A percentile compares a stretch with the other conserved stretches of the same genome.
These are phyloP conservation scores for Eupithecia vulgata DNA, from an alignment of 2,888 invertebrate genomes.

Conservation along the genomic window DNA sequence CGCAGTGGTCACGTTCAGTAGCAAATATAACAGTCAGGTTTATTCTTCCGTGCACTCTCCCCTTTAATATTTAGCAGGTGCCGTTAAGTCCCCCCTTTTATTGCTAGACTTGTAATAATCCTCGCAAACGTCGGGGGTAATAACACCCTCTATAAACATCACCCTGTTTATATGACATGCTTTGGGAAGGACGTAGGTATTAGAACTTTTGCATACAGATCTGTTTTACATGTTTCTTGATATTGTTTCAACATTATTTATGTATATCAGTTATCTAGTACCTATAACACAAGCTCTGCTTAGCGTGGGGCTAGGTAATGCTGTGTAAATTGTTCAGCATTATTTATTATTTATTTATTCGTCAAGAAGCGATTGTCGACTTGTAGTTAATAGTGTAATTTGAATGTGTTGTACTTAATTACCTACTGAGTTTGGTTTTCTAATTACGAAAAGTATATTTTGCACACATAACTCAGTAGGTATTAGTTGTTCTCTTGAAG, in stretches of 20 bases:
- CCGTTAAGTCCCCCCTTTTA: constrained; percentile 70
- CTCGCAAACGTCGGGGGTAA: constrained; percentile 61
- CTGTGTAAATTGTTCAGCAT: no score
- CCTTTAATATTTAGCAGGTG: constrained; percentile 81
- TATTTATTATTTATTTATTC: no score
- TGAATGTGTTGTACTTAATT: not conserved
- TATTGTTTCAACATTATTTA: not conserved
- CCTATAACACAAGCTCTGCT: no score
- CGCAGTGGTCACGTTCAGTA: constrained; percentile 59
- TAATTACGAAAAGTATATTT: not conserved
- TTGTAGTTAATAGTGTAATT: not conserved
- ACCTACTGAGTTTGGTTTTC: no score
- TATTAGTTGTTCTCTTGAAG: not conserved
- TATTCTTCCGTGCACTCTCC: constrained; percentile 64
- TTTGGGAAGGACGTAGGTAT: constrained; percentile 47
- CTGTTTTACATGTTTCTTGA: not conserved
- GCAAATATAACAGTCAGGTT: constrained; percentile 65
- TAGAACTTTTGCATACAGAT: constrained; percentile 10
- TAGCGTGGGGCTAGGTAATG: no score
- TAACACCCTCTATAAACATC: constrained; percentile 66
- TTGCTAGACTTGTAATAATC: constrained; percentile 76
- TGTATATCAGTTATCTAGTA: no score
- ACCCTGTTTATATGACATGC: constrained; percentile 56
- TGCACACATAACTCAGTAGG: no score
- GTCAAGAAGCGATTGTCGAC: not conserved